Evolutionary conservation across 2,797 vertebrate species (phyloP).

Genomic region (Sebastes goodei): DNA sequence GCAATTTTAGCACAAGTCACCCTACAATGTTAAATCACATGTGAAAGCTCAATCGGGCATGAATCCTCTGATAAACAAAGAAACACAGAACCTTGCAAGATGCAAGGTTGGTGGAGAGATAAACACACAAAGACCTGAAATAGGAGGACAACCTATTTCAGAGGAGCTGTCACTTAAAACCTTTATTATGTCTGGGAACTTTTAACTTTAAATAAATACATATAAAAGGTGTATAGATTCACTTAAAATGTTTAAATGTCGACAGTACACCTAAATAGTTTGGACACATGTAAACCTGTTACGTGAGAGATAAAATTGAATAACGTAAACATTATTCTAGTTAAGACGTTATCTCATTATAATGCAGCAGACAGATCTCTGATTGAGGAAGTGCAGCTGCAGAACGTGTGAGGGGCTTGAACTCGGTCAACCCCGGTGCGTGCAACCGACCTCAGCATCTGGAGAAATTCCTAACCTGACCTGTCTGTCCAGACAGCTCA

Average conservation of each 20-base stretch:
- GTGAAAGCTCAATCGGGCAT: constrained; percentile 36
- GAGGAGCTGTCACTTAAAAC: neutral
- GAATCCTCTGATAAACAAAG: neutral
- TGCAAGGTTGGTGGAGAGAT: neutral
- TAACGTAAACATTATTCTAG: neutral
- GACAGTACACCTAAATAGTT: neutral
- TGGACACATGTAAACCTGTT: neutral
- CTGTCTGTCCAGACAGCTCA: constrained; percentile 28
- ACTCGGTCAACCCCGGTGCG: constrained; percentile 34
- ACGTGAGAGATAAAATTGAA: neutral
- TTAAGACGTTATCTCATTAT: constrained; percentile 1
- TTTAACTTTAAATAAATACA: neutral
- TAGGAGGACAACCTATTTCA: neutral
- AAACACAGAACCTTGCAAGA: neutral
- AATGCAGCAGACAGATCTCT: constrained; percentile 32
- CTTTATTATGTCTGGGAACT: neutral
- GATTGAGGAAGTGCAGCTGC: constrained; percentile 57
- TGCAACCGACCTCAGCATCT: constrained; percentile 43
- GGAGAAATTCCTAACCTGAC: constrained; percentile 36
- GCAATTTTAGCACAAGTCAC: constrained; percentile 16
- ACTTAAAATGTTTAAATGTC: neutral
- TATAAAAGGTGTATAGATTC: neutral
- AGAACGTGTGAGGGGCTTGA: constrained; percentile 32
- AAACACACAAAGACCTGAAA: neutral
- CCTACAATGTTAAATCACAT: constrained; percentile 3